Percentiles rank a stretch among this genome's conserved stretches.
Evolutionary conservation across 2,797 vertebrate species (phyloP).

Genomic region (Leptoclinus maculatus): DNA sequence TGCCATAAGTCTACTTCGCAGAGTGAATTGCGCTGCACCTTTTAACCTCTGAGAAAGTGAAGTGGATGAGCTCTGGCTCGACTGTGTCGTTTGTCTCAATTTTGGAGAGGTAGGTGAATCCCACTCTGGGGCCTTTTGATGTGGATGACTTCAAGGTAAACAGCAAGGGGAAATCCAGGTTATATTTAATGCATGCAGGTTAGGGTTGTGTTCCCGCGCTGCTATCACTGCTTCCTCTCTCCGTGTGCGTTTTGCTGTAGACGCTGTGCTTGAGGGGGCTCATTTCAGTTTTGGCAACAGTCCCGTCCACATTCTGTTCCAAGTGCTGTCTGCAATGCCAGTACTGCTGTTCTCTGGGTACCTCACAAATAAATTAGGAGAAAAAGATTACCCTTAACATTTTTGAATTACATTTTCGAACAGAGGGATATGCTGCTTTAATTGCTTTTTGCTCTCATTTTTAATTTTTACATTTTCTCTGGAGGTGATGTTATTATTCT

Average conservation of each 20-base stretch:
- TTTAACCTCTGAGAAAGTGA: constrained; percentile 36
- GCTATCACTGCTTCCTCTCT: constrained; percentile 41
- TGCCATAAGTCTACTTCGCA: constrained; percentile 45
- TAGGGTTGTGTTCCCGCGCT: constrained; percentile 27
- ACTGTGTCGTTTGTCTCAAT: constrained; percentile 24
- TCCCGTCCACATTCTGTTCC: constrained; percentile 50
- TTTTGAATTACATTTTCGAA: constrained; percentile 41
- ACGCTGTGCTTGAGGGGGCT: constrained; percentile 57
- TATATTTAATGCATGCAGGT: constrained; percentile 47
- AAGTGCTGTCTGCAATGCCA: constrained; percentile 49
- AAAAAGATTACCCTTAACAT: constrained; percentile 41
- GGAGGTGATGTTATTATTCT: constrained; percentile 58
- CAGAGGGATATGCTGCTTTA: constrained; percentile 39
- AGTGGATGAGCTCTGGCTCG: constrained; percentile 18
- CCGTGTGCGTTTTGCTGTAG: constrained; percentile 32
- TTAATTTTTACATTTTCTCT: constrained; percentile 48
- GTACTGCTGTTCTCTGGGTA: constrained; percentile 55
- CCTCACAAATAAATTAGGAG: constrained; percentile 54
- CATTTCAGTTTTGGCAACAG: constrained; percentile 64
- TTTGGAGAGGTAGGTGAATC: constrained; percentile 67
- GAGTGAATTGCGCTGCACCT: constrained; percentile 24
- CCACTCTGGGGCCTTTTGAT: constrained; percentile 3
- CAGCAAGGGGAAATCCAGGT: constrained; percentile 28
- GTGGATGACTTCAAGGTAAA: constrained; percentile 47
- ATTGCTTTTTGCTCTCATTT: constrained; percentile 58